Evolutionary conservation across 2,797 vertebrate genomes (phyloP).

Genomic region (Oreonectes daqikongensis): DNA sequence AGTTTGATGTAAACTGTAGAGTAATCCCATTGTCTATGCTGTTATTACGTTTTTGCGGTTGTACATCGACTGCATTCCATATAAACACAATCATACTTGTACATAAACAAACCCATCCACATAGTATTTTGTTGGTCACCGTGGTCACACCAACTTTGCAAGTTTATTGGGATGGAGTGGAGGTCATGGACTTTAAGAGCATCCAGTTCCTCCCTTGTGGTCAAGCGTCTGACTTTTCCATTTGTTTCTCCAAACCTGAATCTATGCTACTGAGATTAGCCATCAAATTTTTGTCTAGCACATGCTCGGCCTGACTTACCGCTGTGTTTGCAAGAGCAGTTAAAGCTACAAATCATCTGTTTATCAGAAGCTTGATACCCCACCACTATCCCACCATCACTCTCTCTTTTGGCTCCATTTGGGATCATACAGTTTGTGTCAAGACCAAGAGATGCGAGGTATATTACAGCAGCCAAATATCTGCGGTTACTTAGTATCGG

Average conservation of each 20-base stretch:
- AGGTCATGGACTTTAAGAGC: conserved; percentile 51
- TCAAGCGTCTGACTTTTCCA: conserved; percentile 38
- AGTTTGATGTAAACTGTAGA: background rate
- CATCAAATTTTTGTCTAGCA: conserved; percentile 1
- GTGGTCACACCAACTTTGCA: conserved; percentile 44
- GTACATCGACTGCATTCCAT: conserved; percentile 29
- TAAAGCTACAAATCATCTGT: conserved; percentile 36
- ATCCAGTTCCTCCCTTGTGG: conserved; percentile 46
- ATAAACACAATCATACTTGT: conserved; percentile 29
- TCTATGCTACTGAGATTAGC: conserved; percentile 20
- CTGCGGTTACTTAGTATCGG: conserved; percentile 49
- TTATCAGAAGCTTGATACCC: conserved; percentile 24
- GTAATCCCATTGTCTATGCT: background rate
- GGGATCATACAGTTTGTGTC: conserved; percentile 56
- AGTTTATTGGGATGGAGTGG: conserved; percentile 45
- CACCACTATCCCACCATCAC: conserved; percentile 4
- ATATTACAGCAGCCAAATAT: conserved; percentile 56
- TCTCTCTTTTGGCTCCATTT: conserved; percentile 34
- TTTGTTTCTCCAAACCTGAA: conserved; percentile 50
- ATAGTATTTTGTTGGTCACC: conserved; percentile 43
- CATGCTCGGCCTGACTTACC: conserved; percentile 18
- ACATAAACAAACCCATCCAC: conserved; percentile 41
- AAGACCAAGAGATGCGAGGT: conserved; percentile 62
- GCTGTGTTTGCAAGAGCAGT: conserved; percentile 36
- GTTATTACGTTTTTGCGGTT: conserved; percentile 3